Evolutionary conservation across 1,140 invertebrate genomes (phyloP).

Genomic region (Polyergus mexicanus): DNA sequence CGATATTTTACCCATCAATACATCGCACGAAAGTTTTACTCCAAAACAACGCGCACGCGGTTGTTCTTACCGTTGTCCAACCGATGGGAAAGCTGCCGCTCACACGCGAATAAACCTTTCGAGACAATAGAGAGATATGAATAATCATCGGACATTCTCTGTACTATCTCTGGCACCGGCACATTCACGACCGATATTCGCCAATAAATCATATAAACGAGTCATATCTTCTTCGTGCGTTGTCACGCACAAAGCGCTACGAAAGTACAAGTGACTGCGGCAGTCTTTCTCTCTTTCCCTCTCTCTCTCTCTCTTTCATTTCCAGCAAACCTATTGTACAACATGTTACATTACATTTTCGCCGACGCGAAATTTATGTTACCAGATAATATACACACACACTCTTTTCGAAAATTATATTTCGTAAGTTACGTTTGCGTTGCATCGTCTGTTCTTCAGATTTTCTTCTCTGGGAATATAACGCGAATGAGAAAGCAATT

Average conservation of each 20-base stretch:
- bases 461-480: neutral
- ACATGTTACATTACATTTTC: neutral
- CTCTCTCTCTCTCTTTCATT: too few species aligned
- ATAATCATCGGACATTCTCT: slow-evolving; percentile 30
- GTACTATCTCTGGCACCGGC: neutral
- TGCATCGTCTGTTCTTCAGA: neutral
- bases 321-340: neutral
- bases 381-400: neutral
- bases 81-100: neutral
- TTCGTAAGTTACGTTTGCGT: neutral
- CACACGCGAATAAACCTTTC: neutral
- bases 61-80: neutral
- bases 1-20: slow-evolving; percentile 31
- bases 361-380: neutral
- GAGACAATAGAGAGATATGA: slow-evolving; percentile 37
- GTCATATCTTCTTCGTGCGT: slow-evolving; percentile 5
- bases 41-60: neutral
- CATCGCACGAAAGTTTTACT: slow-evolving; percentile 14
- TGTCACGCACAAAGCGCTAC: slow-evolving; percentile 4
- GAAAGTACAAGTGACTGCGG: neutral
- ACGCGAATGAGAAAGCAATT: neutral
- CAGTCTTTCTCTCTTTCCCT: too few species aligned
- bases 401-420: slow-evolving; percentile 2
- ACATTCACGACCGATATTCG: slow-evolving; percentile 28
- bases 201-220: slow-evolving; percentile 37